Evolutionary conservation across 2,888 invertebrate species (phyloP), one percentile per base, ranked within the genome.

Genomic region (Drosophila neonasuta): DNA sequence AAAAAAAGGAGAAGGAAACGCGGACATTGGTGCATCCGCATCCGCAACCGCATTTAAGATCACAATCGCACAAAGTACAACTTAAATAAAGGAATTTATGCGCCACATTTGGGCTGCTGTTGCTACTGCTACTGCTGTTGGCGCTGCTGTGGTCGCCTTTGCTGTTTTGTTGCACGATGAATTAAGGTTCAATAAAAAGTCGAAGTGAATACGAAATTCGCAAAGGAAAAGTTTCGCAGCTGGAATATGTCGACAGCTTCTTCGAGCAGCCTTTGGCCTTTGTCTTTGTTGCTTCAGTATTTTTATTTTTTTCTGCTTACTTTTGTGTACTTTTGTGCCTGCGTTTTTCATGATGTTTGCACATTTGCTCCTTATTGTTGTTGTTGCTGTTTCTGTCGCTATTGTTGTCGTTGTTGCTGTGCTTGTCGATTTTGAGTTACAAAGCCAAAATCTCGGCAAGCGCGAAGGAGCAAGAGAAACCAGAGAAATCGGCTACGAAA

Each of bases 321-420:
- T 30, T 20, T 52, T 39, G 6, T 49, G 36, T 36, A 17, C 34
- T 62, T 36, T 61, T 66, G 39, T 64, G 44, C 39, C 58, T 46
- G 70, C 70, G 73, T 76, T 84, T 80, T 80, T 82, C 82, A 74
- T 80, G 82, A 77, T 85, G 85, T 83, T 82, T 85, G 85, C 85
- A 84, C 85, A 84, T 84, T 82, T 76, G 76, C 74, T 79, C 75
- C 72, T 70, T 71, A 48, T 51, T 45, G 42, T 46, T 46, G 71
- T 68, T 64, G 58, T 29, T 56, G 20, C 10, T 32, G 71, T 60
- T 24, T 60, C 36, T 36, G 36, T 36, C 36, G 36, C 36, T 36
- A 36, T 45, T 46, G 55, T 36, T 50, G 50, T 20, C 34, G 39
- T 17, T 34, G 71, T 62, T 71, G 65, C 63, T 68, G 62, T 55